phyloP scores from a whole-genome alignment of 2,888 invertebrate genomes.

The Mylabris sibirica region DNA sequence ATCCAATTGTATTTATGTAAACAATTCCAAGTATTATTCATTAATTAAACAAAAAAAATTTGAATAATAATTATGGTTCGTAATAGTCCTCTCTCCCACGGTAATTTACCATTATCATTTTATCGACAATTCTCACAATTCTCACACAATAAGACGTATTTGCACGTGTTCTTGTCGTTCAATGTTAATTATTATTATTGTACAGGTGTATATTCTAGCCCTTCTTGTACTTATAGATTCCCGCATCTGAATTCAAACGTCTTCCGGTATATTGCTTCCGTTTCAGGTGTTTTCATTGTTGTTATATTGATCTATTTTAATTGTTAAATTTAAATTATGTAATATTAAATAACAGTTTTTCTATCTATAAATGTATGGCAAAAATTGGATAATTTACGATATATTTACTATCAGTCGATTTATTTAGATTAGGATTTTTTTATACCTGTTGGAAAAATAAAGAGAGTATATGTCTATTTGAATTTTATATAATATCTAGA shows the following conservation, averaged over 20 bases:
- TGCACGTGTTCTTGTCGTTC: background rate
- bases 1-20: background rate
- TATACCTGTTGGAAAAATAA: background rate
- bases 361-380: background rate
- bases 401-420: constrained; percentile 8
- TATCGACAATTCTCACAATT: background rate
- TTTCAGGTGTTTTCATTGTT: background rate
- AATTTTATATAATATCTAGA: constrained; percentile 19
- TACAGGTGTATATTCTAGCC: background rate
- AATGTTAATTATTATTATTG: background rate
- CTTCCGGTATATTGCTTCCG: background rate
- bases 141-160: background rate
- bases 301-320: background rate
- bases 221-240: background rate
- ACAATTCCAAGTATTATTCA: background rate
- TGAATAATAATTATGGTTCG: no score
- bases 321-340: background rate
- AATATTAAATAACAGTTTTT: background rate
- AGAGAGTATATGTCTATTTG: background rate
- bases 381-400: constrained; percentile 1
- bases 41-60: background rate
- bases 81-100: background rate
- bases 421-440: background rate
- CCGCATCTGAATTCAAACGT: background rate
- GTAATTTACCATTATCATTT: background rate